These are phyloP conservation scores for Stomorhina lunata DNA, from an alignment of 2,888 invertebrate genomes.

Conservation along the genomic window DNA sequence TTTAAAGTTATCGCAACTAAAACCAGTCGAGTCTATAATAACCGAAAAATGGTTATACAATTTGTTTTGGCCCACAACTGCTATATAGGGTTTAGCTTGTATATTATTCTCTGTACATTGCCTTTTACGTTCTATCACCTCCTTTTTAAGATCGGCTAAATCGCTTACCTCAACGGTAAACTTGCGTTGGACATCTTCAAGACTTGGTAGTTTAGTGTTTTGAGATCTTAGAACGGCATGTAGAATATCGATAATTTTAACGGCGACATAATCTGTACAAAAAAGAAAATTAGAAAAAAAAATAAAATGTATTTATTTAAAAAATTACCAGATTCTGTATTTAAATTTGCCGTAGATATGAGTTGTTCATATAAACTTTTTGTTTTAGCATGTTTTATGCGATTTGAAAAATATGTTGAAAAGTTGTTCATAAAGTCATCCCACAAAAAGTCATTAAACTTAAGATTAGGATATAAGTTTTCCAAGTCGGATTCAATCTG, in stretches of 20 bases:
- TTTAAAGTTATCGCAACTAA: conserved; percentile 51
- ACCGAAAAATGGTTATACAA: conserved; percentile 46
- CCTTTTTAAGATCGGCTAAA: conserved; percentile 31
- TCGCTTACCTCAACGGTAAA: conserved; percentile 46
- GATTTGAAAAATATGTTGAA: conserved; percentile 23
- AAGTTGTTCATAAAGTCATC: conserved; percentile 32
- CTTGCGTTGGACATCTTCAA: conserved; percentile 27
- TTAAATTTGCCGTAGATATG: neutral
- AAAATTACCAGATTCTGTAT: neutral
- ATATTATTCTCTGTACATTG: conserved; percentile 22
- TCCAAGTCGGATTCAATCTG: conserved; percentile 50
- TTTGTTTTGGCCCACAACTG: conserved; percentile 36
- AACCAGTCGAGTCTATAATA: conserved; percentile 46
- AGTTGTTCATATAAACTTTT: conserved; percentile 44
- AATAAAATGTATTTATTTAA: too few species aligned
- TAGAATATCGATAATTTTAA: conserved; percentile 37
- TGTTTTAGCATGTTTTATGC: conserved; percentile 24
- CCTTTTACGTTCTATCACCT: conserved; percentile 50
- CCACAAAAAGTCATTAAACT: conserved; percentile 44
- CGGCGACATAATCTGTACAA: conserved; percentile 31
- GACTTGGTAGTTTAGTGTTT: neutral
- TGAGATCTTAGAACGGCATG: conserved; percentile 16
- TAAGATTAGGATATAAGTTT: conserved; percentile 23
- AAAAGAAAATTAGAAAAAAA: neutral
- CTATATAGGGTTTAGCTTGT: conserved; percentile 49